Evolutionary conservation across 2,797 vertebrate genomes (phyloP).

Genomic region (Lutjanus campechanus): DNA sequence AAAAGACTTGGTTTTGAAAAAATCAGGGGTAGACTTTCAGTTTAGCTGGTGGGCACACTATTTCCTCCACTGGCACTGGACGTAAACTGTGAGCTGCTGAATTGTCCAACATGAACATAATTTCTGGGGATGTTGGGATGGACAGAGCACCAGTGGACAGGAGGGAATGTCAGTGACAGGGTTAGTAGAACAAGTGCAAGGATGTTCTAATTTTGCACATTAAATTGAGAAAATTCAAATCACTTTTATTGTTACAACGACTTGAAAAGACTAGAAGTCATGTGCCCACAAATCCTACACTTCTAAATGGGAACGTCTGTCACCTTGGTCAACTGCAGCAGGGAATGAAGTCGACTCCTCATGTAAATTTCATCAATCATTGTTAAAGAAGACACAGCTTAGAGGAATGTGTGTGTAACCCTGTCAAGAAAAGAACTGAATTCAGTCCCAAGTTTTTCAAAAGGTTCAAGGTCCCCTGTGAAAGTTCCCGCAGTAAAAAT

Average conservation of each 20-base stretch:
- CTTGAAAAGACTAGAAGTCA: neutral
- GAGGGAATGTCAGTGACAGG: neutral
- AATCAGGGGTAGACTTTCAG: too few relatives aligned
- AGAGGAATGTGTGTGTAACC: conserved; percentile 3
- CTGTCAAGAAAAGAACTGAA: neutral
- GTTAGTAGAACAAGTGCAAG: neutral
- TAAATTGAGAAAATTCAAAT: neutral
- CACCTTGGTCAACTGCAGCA: conserved; percentile 1
- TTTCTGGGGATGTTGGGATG: neutral
- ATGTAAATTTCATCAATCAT: conserved; percentile 11
- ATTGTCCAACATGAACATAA: neutral
- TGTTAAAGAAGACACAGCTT: neutral
- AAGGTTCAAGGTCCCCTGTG: neutral
- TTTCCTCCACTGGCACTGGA: neutral
- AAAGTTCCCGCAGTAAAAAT: neutral
- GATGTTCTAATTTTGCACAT: neutral
- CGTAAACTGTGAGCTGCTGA: neutral
- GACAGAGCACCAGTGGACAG: neutral
- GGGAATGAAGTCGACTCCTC: conserved; percentile 2
- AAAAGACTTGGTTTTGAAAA: too few relatives aligned
- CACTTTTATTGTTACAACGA: neutral
- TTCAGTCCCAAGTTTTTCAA: neutral
- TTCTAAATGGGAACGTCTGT: conserved; percentile 12
- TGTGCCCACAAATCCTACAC: neutral
- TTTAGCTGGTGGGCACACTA: neutral